A percentile compares a stretch with the other conserved stretches of the same genome.
Evolutionary conservation across 2,797 vertebrate species (phyloP).

Genomic region (Gadopsis marmoratus): DNA sequence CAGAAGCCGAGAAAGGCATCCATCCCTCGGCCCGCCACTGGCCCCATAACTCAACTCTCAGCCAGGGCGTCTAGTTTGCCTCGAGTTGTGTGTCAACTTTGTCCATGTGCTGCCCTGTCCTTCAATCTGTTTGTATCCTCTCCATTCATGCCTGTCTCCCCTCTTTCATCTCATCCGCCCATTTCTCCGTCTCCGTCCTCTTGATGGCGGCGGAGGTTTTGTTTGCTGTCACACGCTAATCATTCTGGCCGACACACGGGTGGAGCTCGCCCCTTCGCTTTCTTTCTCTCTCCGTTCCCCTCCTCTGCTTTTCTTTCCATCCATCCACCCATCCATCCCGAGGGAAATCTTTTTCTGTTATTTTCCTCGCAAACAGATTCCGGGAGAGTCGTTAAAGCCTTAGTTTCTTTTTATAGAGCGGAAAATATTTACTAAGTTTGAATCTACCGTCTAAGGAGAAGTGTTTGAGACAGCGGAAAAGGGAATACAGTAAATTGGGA

Average conservation of each 20-base stretch:
- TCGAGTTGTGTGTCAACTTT: conserved; percentile 2
- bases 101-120: conserved; percentile 29
- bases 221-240: conserved; percentile 28
- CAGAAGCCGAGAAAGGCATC: conserved; percentile 63
- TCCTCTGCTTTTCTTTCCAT: conserved; percentile 43
- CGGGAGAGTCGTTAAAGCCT: conserved; percentile 40
- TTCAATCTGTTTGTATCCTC: conserved; percentile 53
- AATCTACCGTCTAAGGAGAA: conserved; percentile 26
- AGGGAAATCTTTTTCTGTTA: conserved; percentile 40
- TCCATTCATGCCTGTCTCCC: conserved; percentile 44
- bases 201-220: conserved; percentile 20
- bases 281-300: neutral
- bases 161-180: conserved; percentile 49
- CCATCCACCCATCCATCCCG: conserved; percentile 28
- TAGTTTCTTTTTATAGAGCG: neutral
- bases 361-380: conserved; percentile 58
- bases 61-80: conserved; percentile 28
- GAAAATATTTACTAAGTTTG: conserved; percentile 7
- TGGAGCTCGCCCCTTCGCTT: conserved; percentile 13
- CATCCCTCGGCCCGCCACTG: conserved; percentile 33
- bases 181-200: neutral
- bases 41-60: conserved; percentile 51
- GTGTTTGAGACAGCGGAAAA: conserved; percentile 18
- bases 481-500: conserved; percentile 33
- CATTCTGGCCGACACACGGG: conserved; percentile 25